phyloP scores from a whole-genome alignment of 1,140 invertebrate species.

The Euschistus heros region DNA sequence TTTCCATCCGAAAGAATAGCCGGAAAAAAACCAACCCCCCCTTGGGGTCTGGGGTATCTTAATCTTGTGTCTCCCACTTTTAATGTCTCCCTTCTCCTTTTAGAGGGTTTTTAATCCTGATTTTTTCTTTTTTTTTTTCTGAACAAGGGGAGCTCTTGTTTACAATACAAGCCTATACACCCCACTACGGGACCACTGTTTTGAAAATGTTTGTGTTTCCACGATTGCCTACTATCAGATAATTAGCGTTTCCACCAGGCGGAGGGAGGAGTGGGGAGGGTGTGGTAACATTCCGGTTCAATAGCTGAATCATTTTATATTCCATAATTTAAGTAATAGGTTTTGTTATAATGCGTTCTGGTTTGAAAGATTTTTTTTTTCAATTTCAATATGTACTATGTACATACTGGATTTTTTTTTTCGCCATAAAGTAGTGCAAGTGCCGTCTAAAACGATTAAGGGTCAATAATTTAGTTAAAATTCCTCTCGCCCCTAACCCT shows the following conservation, averaged over 20 bases:
- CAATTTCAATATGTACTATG: too few species aligned
- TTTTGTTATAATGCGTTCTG: neutral
- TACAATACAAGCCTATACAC: neutral
- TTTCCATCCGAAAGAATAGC: constrained; percentile 13
- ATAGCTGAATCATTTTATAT: neutral
- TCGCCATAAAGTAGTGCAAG: too few species aligned
- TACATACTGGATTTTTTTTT: too few species aligned
- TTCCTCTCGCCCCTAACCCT: too few species aligned
- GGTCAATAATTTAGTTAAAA: too few species aligned
- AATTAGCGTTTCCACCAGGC: neutral
- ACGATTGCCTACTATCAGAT: neutral
- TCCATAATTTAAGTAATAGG: neutral
- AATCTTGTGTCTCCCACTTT: constrained; percentile 12
- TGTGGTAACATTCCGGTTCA: neutral
- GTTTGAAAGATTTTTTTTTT: too few species aligned
- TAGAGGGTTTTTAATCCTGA: constrained; percentile 13
- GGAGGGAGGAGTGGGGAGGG: neutral
- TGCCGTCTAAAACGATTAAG: too few species aligned
- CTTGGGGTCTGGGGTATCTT: constrained; percentile 4
- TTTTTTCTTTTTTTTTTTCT: constrained; percentile 11
- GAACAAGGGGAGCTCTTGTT: constrained; percentile 6
- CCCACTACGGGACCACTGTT: too few species aligned
- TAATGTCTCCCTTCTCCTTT: constrained; percentile 8
- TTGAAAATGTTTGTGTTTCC: too few species aligned
- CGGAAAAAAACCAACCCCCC: constrained; percentile 13